These are phyloP conservation scores for Mormyrus proboscirostris DNA, from an alignment of 2,797 vertebrate genomes.

Conservation along the genomic window DNA sequence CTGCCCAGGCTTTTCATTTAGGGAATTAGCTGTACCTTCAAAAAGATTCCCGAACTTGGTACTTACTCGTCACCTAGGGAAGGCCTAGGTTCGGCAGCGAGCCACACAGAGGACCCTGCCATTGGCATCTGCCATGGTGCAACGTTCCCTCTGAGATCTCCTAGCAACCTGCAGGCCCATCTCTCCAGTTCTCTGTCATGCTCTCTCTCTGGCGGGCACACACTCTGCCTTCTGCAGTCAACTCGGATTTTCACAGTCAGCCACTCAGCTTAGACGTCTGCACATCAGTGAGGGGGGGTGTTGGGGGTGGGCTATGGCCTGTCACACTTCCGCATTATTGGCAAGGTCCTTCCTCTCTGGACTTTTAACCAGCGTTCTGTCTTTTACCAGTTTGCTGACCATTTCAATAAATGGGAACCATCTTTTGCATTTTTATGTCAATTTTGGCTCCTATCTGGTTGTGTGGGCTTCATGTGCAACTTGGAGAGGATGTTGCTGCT, in stretches of 20 bases:
- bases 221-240: slow-evolving; percentile 10
- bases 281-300: neutral
- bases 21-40: neutral
- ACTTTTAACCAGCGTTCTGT: neutral
- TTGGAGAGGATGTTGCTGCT: neutral
- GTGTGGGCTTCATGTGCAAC: neutral
- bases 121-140: neutral
- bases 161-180: slow-evolving; percentile 19
- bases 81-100: neutral
- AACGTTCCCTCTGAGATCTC: slow-evolving; percentile 1
- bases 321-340: neutral
- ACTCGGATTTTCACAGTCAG: neutral
- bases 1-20: neutral
- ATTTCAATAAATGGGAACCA: slow-evolving; percentile 3
- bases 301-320: neutral
- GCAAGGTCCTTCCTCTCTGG: neutral
- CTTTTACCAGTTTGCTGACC: neutral
- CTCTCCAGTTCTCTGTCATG: neutral
- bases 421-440: neutral
- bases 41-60: neutral
- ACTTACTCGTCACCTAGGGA: neutral
- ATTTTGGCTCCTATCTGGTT: neutral
- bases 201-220: neutral
- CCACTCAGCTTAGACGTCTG: neutral
- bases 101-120: too few species aligned